These are phyloP conservation scores for Palythoa grandis DNA, from an alignment of 92 coral and sea anemone species.

Conservation along the genomic window DNA sequence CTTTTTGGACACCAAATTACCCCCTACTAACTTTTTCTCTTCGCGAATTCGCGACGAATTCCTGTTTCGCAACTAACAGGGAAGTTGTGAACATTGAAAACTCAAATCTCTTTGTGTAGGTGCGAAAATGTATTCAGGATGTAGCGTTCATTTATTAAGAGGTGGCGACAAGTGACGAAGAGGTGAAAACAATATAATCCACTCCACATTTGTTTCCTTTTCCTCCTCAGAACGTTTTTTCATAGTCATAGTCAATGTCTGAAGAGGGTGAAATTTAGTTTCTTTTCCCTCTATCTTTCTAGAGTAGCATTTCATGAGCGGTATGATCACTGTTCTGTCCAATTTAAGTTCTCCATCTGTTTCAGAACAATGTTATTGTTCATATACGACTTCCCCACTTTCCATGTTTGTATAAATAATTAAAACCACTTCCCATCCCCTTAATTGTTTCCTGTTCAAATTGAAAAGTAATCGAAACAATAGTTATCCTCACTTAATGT, in stretches of 20 bases:
- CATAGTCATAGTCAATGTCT: background rate
- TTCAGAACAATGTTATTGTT: background rate
- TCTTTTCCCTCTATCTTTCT: background rate
- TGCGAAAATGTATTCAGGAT: too few species aligned
- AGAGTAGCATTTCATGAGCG: too few species aligned
- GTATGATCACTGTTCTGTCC: background rate
- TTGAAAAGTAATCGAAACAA: constrained; percentile 26
- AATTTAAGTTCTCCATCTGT: background rate
- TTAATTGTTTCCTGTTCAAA: constrained; percentile 36
- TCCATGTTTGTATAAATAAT: background rate
- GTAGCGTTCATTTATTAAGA: background rate
- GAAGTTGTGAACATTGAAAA: too few species aligned
- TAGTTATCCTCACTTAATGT: background rate
- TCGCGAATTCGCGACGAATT: too few species aligned
- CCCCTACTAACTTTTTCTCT: too few species aligned
- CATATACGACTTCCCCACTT: background rate
- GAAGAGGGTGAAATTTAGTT: background rate
- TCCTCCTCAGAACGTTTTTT: background rate
- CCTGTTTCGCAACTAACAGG: too few species aligned
- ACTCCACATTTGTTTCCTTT: background rate
- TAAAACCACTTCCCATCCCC: constrained; percentile 22
- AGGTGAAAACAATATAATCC: background rate
- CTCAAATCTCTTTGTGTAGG: too few species aligned
- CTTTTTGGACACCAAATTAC: too few species aligned
- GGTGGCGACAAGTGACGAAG: background rate